Base-by-base conservation (phyloP, 2,888 invertebrate species). In the Caradrina clavipalpis region DNA sequence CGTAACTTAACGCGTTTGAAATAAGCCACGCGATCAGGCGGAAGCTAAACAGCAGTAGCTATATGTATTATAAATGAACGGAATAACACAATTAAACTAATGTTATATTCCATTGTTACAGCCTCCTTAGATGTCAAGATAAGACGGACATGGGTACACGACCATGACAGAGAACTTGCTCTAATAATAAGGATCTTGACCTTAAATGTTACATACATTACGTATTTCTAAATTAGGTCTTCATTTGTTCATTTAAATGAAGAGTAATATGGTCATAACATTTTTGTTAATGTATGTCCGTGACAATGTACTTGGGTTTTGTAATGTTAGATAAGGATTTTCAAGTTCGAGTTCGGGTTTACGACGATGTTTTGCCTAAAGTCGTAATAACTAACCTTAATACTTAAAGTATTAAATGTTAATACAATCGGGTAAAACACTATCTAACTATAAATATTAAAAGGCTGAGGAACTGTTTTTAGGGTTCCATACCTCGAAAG, bases 131-230 rank as follows among this genome's bases (percentile, higher is more conserved):
- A 71, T 71, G 19, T 17, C 0, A 15, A 31, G 67, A 71, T 71
- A 75, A 26, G 13, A 2, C 56, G 10, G 35, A 50, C 55, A 47
- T 56, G 26, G 22, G 11, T 10, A n/a, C 11, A 45, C 39, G 67
- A 4, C 55, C 67, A 56, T 67, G 56, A 75, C 67, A 56, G 0
- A 21, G 26, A 75, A 71, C 71, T 71, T 56, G 35, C 22, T 51
- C 7, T 47, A 4, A 15, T 22, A 6, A 17, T 31, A 6, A 56
- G 15, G 4, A 71, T 74, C 55, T 51, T 66, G 49, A 56, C 56
- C 45, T 66, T 45, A 64, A 51, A 45, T 49, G 39, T 39, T 49
- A 49, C 49, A 49, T 7, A n/a, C 19, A 39, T 39, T 19, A 35
- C 11, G 5, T 17, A 19, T 17, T 22, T 49, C 49, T 50, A 56